Conservation (phyloP, 1,140 invertebrate species). For the Eupeodes corollae region DNA sequence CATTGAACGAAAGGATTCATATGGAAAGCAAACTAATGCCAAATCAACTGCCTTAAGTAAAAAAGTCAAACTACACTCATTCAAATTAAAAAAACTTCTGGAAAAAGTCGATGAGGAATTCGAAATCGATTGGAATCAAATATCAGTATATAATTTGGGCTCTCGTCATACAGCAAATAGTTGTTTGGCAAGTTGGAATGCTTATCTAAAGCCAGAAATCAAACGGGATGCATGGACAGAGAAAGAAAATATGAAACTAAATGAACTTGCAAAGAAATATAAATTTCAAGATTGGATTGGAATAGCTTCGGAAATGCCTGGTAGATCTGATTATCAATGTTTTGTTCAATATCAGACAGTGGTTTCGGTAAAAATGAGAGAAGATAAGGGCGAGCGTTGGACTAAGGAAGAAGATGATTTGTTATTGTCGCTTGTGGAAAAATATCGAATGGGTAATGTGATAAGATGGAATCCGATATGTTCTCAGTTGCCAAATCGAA, state of each 20-base stretch:
- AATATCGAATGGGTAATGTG: constrained; percentile 45
- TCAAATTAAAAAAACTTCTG: constrained; percentile 7
- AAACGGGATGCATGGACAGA: constrained; percentile 49
- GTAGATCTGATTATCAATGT: constrained; percentile 52
- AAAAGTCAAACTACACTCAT: not conserved
- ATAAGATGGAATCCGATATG: constrained; percentile 54
- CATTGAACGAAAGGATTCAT: too few relatives aligned
- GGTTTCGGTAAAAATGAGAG: constrained; percentile 26
- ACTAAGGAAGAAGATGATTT: constrained; percentile 46
- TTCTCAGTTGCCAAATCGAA: constrained; percentile 45
- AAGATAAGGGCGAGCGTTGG: constrained; percentile 39
- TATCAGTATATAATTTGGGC: constrained; percentile 37
- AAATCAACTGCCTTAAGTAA: too few relatives aligned
- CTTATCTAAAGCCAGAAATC: constrained; percentile 52
- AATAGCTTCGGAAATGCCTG: constrained; percentile 44
- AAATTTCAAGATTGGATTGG: constrained; percentile 50
- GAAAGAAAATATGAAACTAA: constrained; percentile 44
- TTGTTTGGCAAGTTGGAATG: constrained; percentile 52
- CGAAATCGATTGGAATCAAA: constrained; percentile 31
- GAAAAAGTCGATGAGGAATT: constrained; percentile 15
- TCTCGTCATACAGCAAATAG: constrained; percentile 41
- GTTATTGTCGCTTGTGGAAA: constrained; percentile 42
- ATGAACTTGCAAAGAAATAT: constrained; percentile 37
- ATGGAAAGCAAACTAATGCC: too few relatives aligned
- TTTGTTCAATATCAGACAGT: constrained; percentile 51